Evolutionary conservation across 1,140 invertebrate genomes (phyloP), one percentile per base, ranked within the genome.

Genomic region (Atopsyche davidsoni): DNA sequence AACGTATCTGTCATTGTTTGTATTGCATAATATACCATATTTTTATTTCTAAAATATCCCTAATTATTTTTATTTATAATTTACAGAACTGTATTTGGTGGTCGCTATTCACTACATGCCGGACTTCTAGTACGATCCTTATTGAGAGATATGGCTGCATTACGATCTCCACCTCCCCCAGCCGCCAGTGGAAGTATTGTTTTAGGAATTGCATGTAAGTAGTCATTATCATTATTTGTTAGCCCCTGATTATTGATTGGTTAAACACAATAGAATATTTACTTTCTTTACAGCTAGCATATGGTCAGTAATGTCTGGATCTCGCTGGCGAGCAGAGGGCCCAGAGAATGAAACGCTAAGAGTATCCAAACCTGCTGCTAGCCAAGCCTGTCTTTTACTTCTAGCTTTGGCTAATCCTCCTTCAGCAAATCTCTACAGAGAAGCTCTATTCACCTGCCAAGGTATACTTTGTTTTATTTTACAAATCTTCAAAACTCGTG

Each of bases 361-460:
- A 4, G 60, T 53, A 2, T 66, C 74, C 23, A 75, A 76, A 51
- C 83, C 89, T 14, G 74, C 95, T 56, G 89, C 91, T 47, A 89
- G 87, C 72, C 91, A 96, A 69, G 90, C 90, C 59, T 77, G 94
- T 31, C 70, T 97, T 36, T 74, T 98, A 19, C 70, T 96, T 32
- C 72, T 98, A 44, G 82, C 94, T 38, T 72, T 99, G 48, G 82
- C 89, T 3, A 98, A 97, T 75, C 92, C 97, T 69, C 65, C 67
- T 7, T 79, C 73, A 66, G 77, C 77, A 22, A 91, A 91, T 66
- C 83, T 91, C 14, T 97, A 93, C 64, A 80, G 92, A 59, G 76
- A 86, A 54, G 87, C 92, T 31, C 71, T 97, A 38, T 85, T 93
- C 58, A 77, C 80, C 25, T 95, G 92, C 64, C 77, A 83, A 77